Evolutionary conservation across 2,888 invertebrate species (phyloP).

Genomic region (Rhagonycha fulva): DNA sequence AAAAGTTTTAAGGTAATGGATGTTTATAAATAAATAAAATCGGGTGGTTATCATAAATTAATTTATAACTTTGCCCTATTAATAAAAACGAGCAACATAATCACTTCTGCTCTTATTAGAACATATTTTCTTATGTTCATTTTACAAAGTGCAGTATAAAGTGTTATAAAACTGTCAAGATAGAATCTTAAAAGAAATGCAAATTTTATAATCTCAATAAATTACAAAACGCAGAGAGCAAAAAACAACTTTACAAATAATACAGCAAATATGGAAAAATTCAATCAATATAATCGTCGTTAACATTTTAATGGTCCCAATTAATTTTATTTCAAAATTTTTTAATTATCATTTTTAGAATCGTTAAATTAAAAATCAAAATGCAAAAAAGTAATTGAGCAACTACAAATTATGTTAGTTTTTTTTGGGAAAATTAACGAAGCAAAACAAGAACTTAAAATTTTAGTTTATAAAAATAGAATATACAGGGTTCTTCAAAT

Average conservation of each 20-base stretch:
- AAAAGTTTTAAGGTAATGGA: neutral
- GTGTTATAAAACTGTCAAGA: neutral
- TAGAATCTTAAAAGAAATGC: neutral
- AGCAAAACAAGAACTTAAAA: neutral
- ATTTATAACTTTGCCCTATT: neutral
- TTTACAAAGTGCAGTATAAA: neutral
- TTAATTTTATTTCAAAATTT: neutral
- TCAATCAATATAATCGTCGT: slow-evolving; percentile 2
- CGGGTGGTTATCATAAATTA: neutral
- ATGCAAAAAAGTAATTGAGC: neutral
- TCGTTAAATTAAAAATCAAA: neutral
- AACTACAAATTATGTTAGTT: neutral
- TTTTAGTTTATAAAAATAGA: too few species aligned
- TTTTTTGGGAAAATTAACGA: neutral
- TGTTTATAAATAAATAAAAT: neutral
- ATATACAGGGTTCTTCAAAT: too few species aligned
- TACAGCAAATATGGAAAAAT: neutral
- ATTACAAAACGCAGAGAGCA: neutral
- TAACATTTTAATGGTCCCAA: neutral
- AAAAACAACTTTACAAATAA: neutral
- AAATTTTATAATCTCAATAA: slow-evolving; percentile 3
- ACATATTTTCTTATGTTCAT: neutral
- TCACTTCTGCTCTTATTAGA: neutral
- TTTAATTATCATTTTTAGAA: neutral
- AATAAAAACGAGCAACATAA: neutral